phyloP scores from a whole-genome alignment of 2,113 vertebrate species.

The Hirundichthys speculiger region DNA sequence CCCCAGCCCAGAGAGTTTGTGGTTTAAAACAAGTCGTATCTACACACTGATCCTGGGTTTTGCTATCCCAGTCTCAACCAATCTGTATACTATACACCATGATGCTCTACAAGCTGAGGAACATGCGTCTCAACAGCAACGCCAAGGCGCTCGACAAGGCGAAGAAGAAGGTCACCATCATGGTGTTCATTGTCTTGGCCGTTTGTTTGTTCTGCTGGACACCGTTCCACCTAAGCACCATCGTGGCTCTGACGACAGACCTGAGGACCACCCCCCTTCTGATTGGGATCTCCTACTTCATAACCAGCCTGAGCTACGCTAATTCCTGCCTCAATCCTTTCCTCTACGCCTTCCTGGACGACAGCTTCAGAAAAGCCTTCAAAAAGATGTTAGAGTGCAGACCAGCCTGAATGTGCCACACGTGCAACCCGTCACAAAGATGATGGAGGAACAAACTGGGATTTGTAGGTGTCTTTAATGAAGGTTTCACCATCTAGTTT shows the following conservation, averaged over 20 bases:
- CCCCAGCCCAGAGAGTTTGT: slow-evolving; percentile 85
- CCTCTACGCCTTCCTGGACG: slow-evolving; percentile 90
- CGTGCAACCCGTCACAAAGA: neutral
- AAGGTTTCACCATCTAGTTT: neutral
- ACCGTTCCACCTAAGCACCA: slow-evolving; percentile 90
- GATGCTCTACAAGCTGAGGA: slow-evolving; percentile 87
- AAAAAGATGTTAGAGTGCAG: slow-evolving; percentile 84
- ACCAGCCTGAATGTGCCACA: slow-evolving; percentile 68
- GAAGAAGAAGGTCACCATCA: slow-evolving; percentile 89
- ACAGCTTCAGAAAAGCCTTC: slow-evolving; percentile 89
- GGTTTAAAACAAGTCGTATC: slow-evolving; percentile 90
- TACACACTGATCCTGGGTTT: slow-evolving; percentile 90
- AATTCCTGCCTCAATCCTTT: slow-evolving; percentile 93
- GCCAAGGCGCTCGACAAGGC: slow-evolving; percentile 90
- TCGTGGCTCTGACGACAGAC: slow-evolving; percentile 89
- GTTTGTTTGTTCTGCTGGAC: slow-evolving; percentile 93
- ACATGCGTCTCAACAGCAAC: slow-evolving; percentile 87
- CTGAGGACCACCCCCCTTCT: slow-evolving; percentile 86
- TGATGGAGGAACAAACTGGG: neutral
- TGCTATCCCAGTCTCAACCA: slow-evolving; percentile 87
- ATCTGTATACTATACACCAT: slow-evolving; percentile 88
- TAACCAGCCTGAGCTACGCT: slow-evolving; percentile 92
- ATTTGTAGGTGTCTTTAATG: neutral
- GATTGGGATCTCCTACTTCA: slow-evolving; percentile 88
- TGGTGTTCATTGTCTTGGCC: slow-evolving; percentile 90